Evolutionary conservation across 2,888 invertebrate genomes (phyloP), one percentile per base, ranked within the genome.

Genomic region (Pseudococcus viburni): DNA sequence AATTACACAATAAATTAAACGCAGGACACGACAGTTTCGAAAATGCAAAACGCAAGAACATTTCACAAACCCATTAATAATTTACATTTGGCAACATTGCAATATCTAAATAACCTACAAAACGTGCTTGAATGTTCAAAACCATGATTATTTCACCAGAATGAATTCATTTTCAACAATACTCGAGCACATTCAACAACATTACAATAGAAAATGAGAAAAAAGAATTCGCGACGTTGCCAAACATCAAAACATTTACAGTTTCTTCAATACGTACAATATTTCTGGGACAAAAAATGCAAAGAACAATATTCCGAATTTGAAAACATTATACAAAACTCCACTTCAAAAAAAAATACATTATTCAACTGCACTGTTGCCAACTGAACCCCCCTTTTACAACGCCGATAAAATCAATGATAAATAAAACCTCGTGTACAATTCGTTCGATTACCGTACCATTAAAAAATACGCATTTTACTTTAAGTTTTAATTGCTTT

Each of bases 401-500:
- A 42, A 42, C 6, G 9, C 42, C 42, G 1, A 42, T 5, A 9
- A 42, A 33, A 73, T 73, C 15, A 12, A 51, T 12, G 0, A 51
- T 51, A 51, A 51, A 51, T 9, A 51, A n/a, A 1, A 59, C 68
- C 26, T 68, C 22, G 68, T 12, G 26, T 68, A 68, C 59, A 9
- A 26, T 26, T 68, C 26, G 22, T 9, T 12, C 26, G 22, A 26
- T 68, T 26, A 68, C 22, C 68, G 26, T 68, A 68, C 26, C 68
- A 26, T 73, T n/a, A 73, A 73, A 73, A 73, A 73, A 33, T 73
- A 73, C 73, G 33, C 33, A 33, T 19, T 33, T 33, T 8, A 39
- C 33, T 73, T 33, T 6, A 73, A 73, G 17, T 33, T 73, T 73
- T 39, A 73, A 73, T 73, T 68, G 68, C 68, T 68, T 68, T 68